These are phyloP conservation scores for Tetrax tetrax DNA, from an alignment of 2,113 vertebrate genomes.

Conservation along the genomic window DNA sequence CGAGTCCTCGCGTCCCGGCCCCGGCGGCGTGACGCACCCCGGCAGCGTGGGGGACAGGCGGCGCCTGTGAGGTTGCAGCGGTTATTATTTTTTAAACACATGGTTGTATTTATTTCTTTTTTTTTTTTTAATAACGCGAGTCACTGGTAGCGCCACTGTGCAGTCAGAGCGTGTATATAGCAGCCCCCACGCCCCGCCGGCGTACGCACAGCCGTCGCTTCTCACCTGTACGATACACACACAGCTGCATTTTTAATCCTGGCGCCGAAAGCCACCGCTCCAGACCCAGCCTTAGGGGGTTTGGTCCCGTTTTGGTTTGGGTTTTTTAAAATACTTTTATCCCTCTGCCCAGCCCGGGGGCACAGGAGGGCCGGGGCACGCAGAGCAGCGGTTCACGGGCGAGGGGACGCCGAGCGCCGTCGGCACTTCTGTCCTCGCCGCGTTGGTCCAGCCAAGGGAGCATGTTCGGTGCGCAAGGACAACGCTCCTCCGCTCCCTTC, in stretches of 20 bases:
- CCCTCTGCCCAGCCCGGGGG: not conserved
- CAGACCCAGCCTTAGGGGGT: not conserved
- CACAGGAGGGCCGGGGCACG: not conserved
- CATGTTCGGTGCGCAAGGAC: not conserved
- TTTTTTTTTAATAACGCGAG: not conserved
- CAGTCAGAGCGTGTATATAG: not conserved
- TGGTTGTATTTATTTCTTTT: conserved; percentile 31
- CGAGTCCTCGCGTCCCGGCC: rapidly evolving
- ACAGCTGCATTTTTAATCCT: conserved; percentile 53
- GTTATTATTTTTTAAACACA: not conserved
- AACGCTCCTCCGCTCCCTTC: not conserved
- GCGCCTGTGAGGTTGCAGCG: not conserved
- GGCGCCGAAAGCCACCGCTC: not conserved
- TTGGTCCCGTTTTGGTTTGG: not conserved
- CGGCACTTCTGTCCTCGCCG: not conserved
- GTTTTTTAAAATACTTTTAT: not conserved
- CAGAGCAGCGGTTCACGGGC: not conserved
- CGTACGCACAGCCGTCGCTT: not conserved
- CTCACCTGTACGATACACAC: conserved; percentile 16
- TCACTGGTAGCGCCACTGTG: not conserved
- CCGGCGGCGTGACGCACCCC: not conserved
- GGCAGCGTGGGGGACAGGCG: not conserved
- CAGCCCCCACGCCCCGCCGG: not conserved
- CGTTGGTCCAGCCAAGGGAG: not conserved
- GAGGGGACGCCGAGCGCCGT: not conserved